Base-by-base conservation (phyloP, 2,797 vertebrate genomes). In the Neomorphus geoffroyi region DNA sequence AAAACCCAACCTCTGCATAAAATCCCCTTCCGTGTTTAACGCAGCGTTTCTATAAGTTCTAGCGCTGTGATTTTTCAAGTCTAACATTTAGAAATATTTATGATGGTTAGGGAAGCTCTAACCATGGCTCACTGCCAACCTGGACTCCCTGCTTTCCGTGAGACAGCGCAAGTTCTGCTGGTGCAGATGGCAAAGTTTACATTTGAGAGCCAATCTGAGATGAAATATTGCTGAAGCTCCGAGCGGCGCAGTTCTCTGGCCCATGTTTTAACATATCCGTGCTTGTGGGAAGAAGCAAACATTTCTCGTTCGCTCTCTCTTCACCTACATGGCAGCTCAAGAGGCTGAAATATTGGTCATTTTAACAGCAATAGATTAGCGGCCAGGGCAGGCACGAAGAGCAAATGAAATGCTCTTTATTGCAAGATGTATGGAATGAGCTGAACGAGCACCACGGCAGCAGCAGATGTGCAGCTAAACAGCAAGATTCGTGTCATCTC, bases 101-200 rank as follows among this genome's bases (percentile, higher is more conserved):
- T 50, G 57, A 30, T 33, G 45, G 26, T 24, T 67, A 12, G 41
- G 62, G 66, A 86, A 92, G 77, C 77, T 82, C 41, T 37, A 82
- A 92, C 32, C 48, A 74, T 0, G 4, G 74, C 77, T 80, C n/a
- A 0, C 51, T 66, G 73, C 66, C 88, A 92, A 75, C 60, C 69
- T 62, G 65, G 9, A 11, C 46, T 82, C 45, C 45, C 41, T 50
- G 45, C 27, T 77, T 73, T 70, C 75, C 11, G 2, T 23, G 13
- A 69, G 70, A 62, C 39, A 50, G 6, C 0, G 0, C 46, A 73
- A 83, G 9, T 74, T 80, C 73, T 91, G 61, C 27, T 53, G 56
- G 81, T 23, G 82, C 95, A 95, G 94, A 96, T 83, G 93, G 93
- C 72, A 86, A 80, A 88, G 69, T 90, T 95, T 88, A 74, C 50